Conservation (phyloP, 1,140 invertebrate species). For the Anagrus nilaparvatae region DNA sequence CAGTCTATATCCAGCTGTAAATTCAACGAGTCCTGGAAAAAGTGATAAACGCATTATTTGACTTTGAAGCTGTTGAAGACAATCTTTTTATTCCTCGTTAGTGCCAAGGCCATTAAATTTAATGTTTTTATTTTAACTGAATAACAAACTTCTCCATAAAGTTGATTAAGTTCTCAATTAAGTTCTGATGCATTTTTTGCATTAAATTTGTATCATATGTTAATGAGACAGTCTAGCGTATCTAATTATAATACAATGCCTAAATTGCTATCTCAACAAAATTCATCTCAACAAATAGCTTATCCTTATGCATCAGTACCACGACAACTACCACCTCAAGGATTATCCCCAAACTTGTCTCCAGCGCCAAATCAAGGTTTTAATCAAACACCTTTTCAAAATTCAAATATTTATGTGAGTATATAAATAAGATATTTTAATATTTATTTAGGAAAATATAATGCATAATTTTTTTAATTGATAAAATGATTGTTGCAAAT, state of each 20-base stretch:
- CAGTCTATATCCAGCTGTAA: constrained; percentile 38
- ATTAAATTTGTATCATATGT: constrained; percentile 82
- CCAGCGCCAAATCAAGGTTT: too few species aligned
- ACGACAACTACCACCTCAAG: constrained; percentile 4
- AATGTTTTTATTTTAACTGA: too few species aligned
- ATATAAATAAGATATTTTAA: too few species aligned
- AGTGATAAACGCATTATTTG: constrained; percentile 94
- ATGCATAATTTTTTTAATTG: too few species aligned
- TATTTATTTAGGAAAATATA: too few species aligned
- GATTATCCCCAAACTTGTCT: not conserved
- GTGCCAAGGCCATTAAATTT: too few species aligned
- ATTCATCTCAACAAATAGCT: constrained; percentile 22
- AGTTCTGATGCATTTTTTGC: constrained; percentile 85
- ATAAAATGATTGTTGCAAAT: too few species aligned
- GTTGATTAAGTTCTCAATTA: too few species aligned
- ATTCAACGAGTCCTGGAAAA: constrained; percentile 37
- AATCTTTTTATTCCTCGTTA: too few species aligned
- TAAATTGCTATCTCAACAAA: constrained; percentile 34
- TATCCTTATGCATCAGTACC: constrained; percentile 3
- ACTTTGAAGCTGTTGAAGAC: constrained; percentile 98
- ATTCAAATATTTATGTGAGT: too few species aligned
- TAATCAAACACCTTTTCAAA: too few species aligned
- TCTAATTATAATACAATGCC: constrained; percentile 33
- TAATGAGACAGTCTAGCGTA: constrained; percentile 67
- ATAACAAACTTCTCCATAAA: too few species aligned